Evolutionary conservation across 2,888 invertebrate species (phyloP).

Genomic region (Tortricodes alternella): DNA sequence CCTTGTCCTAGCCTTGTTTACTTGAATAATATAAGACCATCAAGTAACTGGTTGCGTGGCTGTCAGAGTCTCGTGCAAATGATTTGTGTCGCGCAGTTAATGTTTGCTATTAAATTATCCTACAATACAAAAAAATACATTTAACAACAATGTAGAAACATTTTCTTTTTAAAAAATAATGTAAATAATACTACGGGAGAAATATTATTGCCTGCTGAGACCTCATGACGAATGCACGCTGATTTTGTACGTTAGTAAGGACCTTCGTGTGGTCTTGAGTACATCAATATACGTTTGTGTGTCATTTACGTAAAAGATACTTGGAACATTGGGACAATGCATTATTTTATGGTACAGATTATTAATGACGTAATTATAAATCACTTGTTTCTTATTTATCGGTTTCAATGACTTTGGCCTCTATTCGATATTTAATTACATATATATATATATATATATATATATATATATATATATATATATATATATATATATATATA

Average conservation of each 20-base stretch:
- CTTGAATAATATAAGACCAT: conserved; percentile 37
- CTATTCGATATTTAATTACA: too few relatives aligned
- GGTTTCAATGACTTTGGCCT: neutral
- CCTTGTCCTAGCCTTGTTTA: conserved; percentile 40
- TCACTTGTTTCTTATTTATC: neutral
- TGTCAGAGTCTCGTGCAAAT: conserved; percentile 39
- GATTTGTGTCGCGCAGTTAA: conserved; percentile 44
- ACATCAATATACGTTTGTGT: too few relatives aligned
- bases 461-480: too few relatives aligned
- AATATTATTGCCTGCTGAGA: conserved; percentile 1
- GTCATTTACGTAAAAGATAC: too few relatives aligned
- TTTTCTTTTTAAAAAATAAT: conserved; percentile 30
- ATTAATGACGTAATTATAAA: neutral
- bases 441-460: too few relatives aligned
- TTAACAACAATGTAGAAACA: conserved; percentile 38
- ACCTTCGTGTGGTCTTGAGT: neutral
- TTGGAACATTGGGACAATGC: neutral
- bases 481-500: too few relatives aligned
- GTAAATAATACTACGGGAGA: conserved; percentile 10
- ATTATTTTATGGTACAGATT: neutral
- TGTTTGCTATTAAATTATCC: conserved; percentile 45
- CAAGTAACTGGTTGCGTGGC: conserved; percentile 40
- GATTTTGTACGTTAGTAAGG: conserved; percentile 7
- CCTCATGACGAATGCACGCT: conserved; percentile 7
- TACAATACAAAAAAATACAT: conserved; percentile 37